Evolutionary conservation across 2,888 invertebrate species (phyloP).

Genomic region (Gymnoscelis rufifasciata): DNA sequence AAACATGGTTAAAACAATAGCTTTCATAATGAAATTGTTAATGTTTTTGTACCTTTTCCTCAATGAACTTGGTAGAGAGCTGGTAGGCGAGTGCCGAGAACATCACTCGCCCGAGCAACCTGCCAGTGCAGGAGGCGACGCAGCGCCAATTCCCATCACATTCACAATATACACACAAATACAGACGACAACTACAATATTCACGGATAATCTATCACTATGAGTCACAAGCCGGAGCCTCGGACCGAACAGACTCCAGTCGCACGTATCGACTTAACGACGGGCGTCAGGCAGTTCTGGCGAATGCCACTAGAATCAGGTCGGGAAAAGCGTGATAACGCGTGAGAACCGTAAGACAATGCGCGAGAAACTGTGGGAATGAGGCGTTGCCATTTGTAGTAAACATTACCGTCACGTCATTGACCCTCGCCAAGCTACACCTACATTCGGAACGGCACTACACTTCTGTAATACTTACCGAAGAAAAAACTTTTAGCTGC

Average conservation of each 20-base stretch:
- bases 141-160: conserved; percentile 45
- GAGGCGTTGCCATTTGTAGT: conserved; percentile 79
- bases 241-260: conserved; percentile 31
- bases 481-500: conserved; percentile 24
- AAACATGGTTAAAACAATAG: conserved; percentile 9
- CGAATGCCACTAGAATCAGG: conserved; percentile 34
- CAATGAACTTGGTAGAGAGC: conserved; percentile 64
- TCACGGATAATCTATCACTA: conserved; percentile 45
- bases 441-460: conserved; percentile 37
- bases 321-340: conserved; percentile 51
- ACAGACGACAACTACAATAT: conserved; percentile 22
- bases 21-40: neutral
- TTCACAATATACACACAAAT: conserved; percentile 22
- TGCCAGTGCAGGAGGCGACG: conserved; percentile 45
- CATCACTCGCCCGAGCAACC: conserved; percentile 48
- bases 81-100: conserved; percentile 67
- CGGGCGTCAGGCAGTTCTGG: conserved; percentile 25
- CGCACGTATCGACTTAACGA: conserved; percentile 40
- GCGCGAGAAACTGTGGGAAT: conserved; percentile 74
- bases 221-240: conserved; percentile 42
- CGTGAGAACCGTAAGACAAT: conserved; percentile 72
- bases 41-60: conserved; percentile 52
- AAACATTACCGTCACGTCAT: conserved; percentile 76
- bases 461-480: conserved; percentile 43
- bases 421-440: conserved; percentile 41